Evolutionary conservation across 2,113 vertebrate genomes (phyloP).

Genomic region (Dolichallabes microphthalmus): DNA sequence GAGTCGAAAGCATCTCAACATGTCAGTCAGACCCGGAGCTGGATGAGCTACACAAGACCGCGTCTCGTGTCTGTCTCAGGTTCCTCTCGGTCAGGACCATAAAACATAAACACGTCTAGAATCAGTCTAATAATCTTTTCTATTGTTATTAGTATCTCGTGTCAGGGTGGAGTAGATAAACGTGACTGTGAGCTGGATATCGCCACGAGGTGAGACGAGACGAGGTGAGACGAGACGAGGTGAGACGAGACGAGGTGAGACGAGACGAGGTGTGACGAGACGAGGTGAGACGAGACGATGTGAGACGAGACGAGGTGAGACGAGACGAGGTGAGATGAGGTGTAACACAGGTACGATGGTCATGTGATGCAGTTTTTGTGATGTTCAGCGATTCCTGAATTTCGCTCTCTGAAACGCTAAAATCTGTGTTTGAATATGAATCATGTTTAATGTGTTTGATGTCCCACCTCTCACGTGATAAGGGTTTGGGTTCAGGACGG

Average conservation of each 20-base stretch:
- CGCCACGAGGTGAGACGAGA: neutral
- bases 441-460: too few relatives aligned
- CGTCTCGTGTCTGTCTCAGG: too few relatives aligned
- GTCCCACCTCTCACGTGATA: conserved; percentile 88
- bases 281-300: neutral
- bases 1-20: too few relatives aligned
- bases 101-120: neutral
- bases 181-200: neutral
- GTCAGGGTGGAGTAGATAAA: neutral
- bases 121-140: neutral
- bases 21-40: too few relatives aligned
- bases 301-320: neutral
- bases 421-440: neutral
- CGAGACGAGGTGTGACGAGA: neutral
- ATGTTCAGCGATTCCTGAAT: too few relatives aligned
- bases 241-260: neutral
- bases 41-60: neutral
- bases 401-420: too few relatives aligned
- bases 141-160: neutral
- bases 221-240: neutral
- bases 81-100: too few relatives aligned
- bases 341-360: neutral
- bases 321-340: neutral
- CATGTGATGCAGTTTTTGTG: neutral
- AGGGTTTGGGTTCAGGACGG: conserved; percentile 86